Evolutionary conservation across 2,888 invertebrate genomes (phyloP), one percentile per base, ranked within the genome.

Genomic region (Pyrrhia umbra): DNA sequence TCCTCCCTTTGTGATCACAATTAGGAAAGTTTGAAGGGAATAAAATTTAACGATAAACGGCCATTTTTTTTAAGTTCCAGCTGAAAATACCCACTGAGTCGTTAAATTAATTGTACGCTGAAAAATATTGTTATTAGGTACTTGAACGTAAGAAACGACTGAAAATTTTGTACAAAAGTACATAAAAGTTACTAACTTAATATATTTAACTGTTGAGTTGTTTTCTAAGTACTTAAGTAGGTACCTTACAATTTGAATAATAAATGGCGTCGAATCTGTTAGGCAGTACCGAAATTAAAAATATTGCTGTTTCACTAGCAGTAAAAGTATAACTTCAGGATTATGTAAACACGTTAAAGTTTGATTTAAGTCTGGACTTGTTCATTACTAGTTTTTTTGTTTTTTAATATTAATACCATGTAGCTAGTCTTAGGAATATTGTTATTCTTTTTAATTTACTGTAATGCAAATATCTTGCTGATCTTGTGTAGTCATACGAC

Each of bases 1-100:
- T 64, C 52, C 66, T 68, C 43, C 55, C 63, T 68, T 73, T 69
- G 77, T 66, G 61, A 68, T 71, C 69, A 40, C 64, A 77, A 80
- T 79, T 79, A 80, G 60, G 63, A 55, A 69, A 65, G 80, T 79
- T 71, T 63, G 27, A 47, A 23, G 20, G 46, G 49, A 57, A 57
- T 72, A 39, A 66, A 56, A 72, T 77, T 66, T 62, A 51, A 72
- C 58, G 73, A 60, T 59, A 62, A 40, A 50, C 75, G 15, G 47
- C 50, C 46, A 21, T 27, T 57, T 72, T 72, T 64, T 50, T 39
- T 54, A 56, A 54, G 69, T 56, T 68, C 42, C 50, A 43, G 45
- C 57, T 45, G 46, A 45, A 49, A 75, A 55, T 58, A 68, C 63
- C 68, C 68, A 57, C 52, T 27, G 68, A 68, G 63, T 54, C 54